phyloP scores from a whole-genome alignment of 1,140 invertebrate genomes.

The Brachionus manjavacas region DNA sequence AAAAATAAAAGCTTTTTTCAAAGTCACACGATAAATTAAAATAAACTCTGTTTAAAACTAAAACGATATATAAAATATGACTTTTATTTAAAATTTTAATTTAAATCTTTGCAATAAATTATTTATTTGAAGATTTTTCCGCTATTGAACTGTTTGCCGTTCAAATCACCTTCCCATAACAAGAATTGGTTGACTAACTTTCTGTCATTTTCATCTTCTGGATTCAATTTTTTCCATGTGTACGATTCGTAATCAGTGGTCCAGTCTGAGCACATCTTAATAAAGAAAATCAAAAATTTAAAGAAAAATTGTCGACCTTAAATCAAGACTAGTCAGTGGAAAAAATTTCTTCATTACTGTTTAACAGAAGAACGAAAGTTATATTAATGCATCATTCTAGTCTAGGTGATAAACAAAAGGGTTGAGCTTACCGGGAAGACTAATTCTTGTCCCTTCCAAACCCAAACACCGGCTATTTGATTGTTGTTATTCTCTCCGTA shows the following conservation, averaged over 20 bases:
- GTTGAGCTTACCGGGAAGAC: conserved; percentile 70
- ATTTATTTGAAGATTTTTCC: conserved; percentile 98
- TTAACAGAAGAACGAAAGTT: conserved; percentile 15
- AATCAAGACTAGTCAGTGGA: not conserved
- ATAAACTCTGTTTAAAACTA: not conserved
- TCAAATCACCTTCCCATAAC: conserved; percentile 82
- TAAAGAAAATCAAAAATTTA: conserved; percentile 47
- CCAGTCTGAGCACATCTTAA: conserved; percentile 80
- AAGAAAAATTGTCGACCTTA: too few relatives aligned
- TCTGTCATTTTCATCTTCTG: conserved; percentile 75
- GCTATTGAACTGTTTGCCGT: conserved; percentile 88
- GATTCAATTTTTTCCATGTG: conserved; percentile 88
- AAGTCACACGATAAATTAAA: not conserved
- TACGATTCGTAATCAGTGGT: conserved; percentile 95
- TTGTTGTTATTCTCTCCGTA: conserved; percentile 89
- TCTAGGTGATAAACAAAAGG: conserved; percentile 52
- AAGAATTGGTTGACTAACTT: conserved; percentile 85
- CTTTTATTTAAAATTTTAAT: conserved; percentile 36
- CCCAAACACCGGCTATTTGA: conserved; percentile 89
- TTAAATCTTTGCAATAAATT: not conserved
- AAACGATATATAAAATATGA: conserved; percentile 1
- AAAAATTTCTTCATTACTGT: conserved; percentile 23
- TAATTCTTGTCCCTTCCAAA: conserved; percentile 89
- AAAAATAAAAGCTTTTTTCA: conserved; percentile 8
- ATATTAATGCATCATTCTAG: not conserved